phyloP scores from a whole-genome alignment of 2,797 vertebrate species.

The Pachyuromys duprasi region DNA sequence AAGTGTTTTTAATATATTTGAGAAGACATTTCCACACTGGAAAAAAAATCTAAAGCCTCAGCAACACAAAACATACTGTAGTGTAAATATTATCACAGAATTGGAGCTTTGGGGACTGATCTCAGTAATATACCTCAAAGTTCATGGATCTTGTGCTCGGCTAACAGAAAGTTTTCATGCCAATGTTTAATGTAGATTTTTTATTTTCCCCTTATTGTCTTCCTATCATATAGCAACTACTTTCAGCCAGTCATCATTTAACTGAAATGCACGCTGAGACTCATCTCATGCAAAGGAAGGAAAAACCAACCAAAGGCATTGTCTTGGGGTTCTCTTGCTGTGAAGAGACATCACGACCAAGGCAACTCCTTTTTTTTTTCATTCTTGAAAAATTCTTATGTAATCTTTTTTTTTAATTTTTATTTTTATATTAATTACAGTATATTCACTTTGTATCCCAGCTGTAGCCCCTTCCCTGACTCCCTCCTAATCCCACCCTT shows the following conservation, averaged over 20 bases:
- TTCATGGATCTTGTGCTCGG: no score
- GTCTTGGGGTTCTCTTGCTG: not conserved
- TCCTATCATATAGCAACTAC: not conserved
- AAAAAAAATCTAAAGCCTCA: not conserved
- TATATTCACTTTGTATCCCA: no score
- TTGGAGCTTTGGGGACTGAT: not conserved
- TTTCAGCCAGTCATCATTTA: not conserved
- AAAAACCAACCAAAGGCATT: not conserved
- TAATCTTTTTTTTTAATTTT: no score
- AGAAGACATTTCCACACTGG: not conserved
- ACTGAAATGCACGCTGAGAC: not conserved
- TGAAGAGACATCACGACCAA: not conserved
- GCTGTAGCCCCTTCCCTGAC: no score
- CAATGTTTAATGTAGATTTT: not conserved
- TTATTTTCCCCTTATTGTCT: not conserved
- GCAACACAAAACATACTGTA: not conserved
- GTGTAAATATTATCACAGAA: not conserved
- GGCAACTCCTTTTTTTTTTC: not conserved
- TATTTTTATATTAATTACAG: no score
- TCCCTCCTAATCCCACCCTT: no score
- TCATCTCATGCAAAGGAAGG: no score
- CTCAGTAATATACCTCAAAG: not conserved
- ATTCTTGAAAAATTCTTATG: no score
- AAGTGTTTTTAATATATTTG: not conserved
- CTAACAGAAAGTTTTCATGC: not conserved